Percentiles rank a stretch among this genome's conserved stretches.
phyloP scores from a whole-genome alignment of 2,888 invertebrate species.

The Drosophila melanosoma region DNA sequence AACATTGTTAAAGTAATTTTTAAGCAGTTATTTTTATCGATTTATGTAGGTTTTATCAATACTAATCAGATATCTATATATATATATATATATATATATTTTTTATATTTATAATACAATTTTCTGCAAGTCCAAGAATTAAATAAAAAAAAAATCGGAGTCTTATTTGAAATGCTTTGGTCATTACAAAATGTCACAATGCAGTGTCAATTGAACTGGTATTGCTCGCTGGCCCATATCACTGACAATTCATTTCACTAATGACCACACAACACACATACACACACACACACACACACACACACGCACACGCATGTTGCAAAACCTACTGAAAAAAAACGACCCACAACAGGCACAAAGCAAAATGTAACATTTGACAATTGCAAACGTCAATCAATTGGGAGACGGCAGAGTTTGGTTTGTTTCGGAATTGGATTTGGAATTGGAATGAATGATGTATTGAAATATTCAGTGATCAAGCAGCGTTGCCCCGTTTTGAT shows the following conservation, averaged over 20 bases:
- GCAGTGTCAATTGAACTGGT: not conserved
- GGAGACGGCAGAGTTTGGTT: conserved; percentile 1
- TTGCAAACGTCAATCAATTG: conserved; percentile 52
- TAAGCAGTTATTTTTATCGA: not conserved
- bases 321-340: conserved; percentile 23
- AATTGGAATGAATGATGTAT: conserved; percentile 45
- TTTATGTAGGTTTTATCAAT: not conserved
- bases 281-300: conserved; percentile 4
- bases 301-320: conserved; percentile 10
- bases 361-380: conserved; percentile 37
- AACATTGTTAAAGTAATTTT: not conserved
- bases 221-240: conserved; percentile 10
- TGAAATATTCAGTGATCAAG: conserved; percentile 20
- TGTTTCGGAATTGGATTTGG: conserved; percentile 17
- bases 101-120: not conserved
- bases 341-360: conserved; percentile 5
- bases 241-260: conserved; percentile 27
- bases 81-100: not conserved
- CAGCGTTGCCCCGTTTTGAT: not conserved
- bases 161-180: not conserved
- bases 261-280: conserved; percentile 23
- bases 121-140: not conserved
- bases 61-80: not conserved
- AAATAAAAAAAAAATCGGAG: not conserved
- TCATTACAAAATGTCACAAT: conserved; percentile 9